Percentiles rank a stretch among this genome's conserved stretches.
Conservation (phyloP, 2,888 invertebrate genomes). For the Athetis lepigone region DNA sequence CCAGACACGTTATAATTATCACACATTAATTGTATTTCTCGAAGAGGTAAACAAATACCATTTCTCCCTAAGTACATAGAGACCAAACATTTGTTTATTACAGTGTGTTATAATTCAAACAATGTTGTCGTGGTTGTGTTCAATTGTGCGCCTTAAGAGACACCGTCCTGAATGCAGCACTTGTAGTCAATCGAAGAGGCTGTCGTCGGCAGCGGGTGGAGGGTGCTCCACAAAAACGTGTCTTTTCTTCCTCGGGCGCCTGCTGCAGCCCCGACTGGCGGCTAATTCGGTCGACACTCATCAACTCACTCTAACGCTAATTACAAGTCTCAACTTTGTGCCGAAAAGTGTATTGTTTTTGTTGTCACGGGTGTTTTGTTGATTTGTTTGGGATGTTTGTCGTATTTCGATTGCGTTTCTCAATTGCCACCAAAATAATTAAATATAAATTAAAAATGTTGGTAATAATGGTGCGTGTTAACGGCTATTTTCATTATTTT, state of each 20-base stretch:
- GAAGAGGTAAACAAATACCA: no score
- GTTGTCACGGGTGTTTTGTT: constrained; percentile 24
- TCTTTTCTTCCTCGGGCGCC: constrained; percentile 53
- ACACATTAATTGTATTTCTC: no score
- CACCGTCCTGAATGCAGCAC: constrained; percentile 21
- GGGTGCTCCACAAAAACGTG: constrained; percentile 51
- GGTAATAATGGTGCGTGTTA: no score
- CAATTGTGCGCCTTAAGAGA: constrained; percentile 20
- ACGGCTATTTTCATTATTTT: no score
- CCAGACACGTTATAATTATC: no score
- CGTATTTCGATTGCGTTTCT: constrained; percentile 2
- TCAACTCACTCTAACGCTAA: constrained; percentile 39
- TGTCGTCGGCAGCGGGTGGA: constrained; percentile 53
- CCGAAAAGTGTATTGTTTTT: constrained; percentile 9
- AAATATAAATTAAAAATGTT: constrained; percentile 5
- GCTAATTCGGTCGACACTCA: constrained; percentile 71
- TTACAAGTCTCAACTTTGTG: constrained; percentile 38
- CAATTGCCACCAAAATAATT: not conserved
- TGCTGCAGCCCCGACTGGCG: constrained; percentile 17
- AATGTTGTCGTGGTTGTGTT: no score
- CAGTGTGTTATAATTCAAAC: not conserved
- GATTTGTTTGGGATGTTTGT: constrained; percentile 9
- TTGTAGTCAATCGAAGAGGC: constrained; percentile 32
- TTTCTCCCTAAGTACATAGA: no score
- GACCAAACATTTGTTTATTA: not conserved